Evolutionary conservation across 2,888 invertebrate genomes (phyloP), one percentile per base, ranked within the genome.

Genomic region (Shargacucullia verbasci): DNA sequence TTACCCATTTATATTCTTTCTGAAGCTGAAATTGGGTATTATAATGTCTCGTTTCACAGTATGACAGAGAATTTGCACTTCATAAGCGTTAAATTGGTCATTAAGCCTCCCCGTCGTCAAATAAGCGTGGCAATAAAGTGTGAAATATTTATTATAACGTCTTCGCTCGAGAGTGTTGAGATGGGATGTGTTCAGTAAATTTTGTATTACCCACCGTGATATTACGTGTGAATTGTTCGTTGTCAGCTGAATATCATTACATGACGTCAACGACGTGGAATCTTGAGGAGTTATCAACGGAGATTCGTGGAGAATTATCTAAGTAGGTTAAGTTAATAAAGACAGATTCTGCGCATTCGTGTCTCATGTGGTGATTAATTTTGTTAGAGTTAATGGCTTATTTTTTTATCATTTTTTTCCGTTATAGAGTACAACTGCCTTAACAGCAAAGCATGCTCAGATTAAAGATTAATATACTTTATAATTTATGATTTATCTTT

Each of bases 1-100:
- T 79, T 75, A 60, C 71, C 82, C 85, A 87, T 91, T 91, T 88
- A 88, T 90, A 89, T 91, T 91, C 87, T 90, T 91, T 88, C 84
- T 82, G 83, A 82, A 86, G 84, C 83, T 80, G 84, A 89, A 92
- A 92, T 92, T 90, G 90, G 87, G 85, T 89, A 89, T 92, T 87
- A 92, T 86, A 89, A 88, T 87, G 85, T 89, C 89, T 87, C 88
- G 87, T 90, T 90, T 87, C 84, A 78, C 82, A 85, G 86, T 87
- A 87, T 90, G 91, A 90, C 91, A 89, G 87, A 85, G 85, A 92
- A 92, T 92, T 92, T 92, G 90, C 91, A 91, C 92, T 91, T 91
- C 90, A 90, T 92, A 91, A 92, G 88, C 90, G 86, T 86, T 87
- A 91, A 92, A 92, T 91, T 91, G 90, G 86, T 90, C 90, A 91